phyloP scores from a whole-genome alignment of 2,113 vertebrate genomes.

The Circaetus gallicus region DNA sequence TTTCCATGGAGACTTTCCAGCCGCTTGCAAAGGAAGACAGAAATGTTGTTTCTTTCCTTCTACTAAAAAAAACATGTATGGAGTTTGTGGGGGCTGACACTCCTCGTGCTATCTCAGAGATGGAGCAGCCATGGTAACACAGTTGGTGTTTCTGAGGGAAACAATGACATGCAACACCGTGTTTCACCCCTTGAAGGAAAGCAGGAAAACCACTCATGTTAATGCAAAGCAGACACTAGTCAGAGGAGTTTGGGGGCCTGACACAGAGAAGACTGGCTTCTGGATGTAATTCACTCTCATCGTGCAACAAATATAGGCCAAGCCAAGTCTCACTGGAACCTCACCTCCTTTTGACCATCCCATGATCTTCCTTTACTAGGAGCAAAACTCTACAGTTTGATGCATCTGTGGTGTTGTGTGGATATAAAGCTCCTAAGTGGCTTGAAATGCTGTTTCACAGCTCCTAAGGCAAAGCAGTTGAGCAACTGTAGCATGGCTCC shows the following conservation, averaged over 20 bases:
- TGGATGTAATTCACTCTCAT: background rate
- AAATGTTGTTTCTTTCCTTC: background rate
- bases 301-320: background rate
- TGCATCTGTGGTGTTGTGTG: background rate
- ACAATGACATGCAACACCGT: background rate
- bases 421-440: background rate
- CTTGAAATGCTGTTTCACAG: background rate
- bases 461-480: background rate
- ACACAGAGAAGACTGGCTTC: background rate
- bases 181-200: background rate
- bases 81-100: background rate
- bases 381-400: background rate
- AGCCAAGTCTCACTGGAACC: background rate
- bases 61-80: background rate
- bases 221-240: background rate
- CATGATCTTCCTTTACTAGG: background rate
- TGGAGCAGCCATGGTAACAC: background rate
- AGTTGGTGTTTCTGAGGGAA: background rate
- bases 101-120: fast-evolving
- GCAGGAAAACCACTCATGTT: background rate
- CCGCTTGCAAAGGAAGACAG: background rate
- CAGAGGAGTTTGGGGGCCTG: background rate
- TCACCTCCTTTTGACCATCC: background rate
- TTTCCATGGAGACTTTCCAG: slow-evolving; percentile 36
- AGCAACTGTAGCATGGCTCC: background rate